Conservation (phyloP, 2,888 invertebrate genomes). For the Rhingia rostrata region DNA sequence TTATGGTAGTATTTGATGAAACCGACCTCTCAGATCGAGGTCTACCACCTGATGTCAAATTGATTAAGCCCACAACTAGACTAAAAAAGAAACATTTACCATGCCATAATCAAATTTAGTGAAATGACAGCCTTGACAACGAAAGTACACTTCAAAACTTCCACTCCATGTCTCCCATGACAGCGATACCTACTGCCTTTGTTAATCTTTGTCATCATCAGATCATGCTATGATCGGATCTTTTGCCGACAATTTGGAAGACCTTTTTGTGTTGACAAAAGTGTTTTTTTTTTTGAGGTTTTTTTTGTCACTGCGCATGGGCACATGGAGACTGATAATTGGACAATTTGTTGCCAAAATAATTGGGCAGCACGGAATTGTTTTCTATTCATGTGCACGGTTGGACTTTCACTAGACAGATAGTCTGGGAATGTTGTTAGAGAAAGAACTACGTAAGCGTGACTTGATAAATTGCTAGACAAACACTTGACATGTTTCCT, state of each 20-base stretch:
- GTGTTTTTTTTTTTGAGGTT: neutral
- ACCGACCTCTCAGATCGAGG: too few relatives aligned
- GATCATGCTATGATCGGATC: conserved; percentile 12
- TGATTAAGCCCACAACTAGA: too few relatives aligned
- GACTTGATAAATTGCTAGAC: conserved; percentile 28
- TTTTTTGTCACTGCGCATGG: conserved; percentile 8
- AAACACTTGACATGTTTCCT: neutral
- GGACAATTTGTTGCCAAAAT: conserved; percentile 62
- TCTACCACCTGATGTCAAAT: too few relatives aligned
- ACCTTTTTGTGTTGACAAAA: conserved; percentile 22
- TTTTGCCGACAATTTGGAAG: conserved; percentile 15
- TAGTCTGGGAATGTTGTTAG: conserved; percentile 20
- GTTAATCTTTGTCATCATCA: conserved; percentile 6
- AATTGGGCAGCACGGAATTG: conserved; percentile 42
- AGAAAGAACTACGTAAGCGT: conserved; percentile 15
- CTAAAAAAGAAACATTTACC: too few relatives aligned
- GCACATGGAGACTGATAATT: conserved; percentile 44
- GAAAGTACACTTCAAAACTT: too few relatives aligned
- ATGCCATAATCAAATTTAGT: too few relatives aligned
- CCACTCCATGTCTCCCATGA: too few relatives aligned
- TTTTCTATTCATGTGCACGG: neutral
- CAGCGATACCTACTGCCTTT: too few relatives aligned
- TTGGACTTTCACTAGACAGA: conserved; percentile 55
- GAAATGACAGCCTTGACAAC: too few relatives aligned
- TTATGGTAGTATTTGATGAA: too few relatives aligned